Base-by-base conservation (phyloP, 2,797 vertebrate genomes). In the Galaxias olidus region DNA sequence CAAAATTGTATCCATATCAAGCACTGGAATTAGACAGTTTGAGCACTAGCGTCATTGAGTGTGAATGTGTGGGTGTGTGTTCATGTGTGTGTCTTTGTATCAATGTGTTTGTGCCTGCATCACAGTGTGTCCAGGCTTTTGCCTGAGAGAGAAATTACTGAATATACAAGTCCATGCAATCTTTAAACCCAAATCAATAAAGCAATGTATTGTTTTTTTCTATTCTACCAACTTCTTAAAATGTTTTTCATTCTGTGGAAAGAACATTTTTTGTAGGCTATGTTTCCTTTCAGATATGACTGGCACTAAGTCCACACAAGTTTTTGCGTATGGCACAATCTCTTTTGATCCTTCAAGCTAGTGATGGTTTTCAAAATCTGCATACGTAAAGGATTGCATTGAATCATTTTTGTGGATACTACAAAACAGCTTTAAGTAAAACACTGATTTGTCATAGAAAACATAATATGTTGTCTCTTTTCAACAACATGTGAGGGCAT, bases 141-240 rank as follows among this genome's bases (percentile, higher is more conserved):
- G 17, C 54, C 14, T 19, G 4, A 55, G 20, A 19, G 19, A 52
- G 18, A 20, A 18, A 52, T 20, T 30, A 40, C 30, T n/a, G 54
- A 56, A 13, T 9, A 30, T 41, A 40, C 9, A 9, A 15, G 62
- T 74, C 72, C 46, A 69, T 71, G 66, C 74, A 77, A 69, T 79
- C 44, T 47, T 83, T 61, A 66, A 79, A 75, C 50, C 56, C 77
- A 83, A 76, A 59, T 64, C 65, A 82, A 74, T 46, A 42, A 51
- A 61, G 77, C 79, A 85, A 79, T 76, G 64, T 66, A 66, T 74
- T 80, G 80, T 86, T 88, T 85, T 85, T 88, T 87, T 90, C 69
- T 62, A 84, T 89, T 81, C 83, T 85, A 51, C 86, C 82, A 88
- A 83, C 86, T 89, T 74, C 83, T 88, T 84, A 72, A 88, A 85